Conservation (phyloP, 2,113 vertebrate genomes). For the Stomatorhinus ivindoensis region DNA sequence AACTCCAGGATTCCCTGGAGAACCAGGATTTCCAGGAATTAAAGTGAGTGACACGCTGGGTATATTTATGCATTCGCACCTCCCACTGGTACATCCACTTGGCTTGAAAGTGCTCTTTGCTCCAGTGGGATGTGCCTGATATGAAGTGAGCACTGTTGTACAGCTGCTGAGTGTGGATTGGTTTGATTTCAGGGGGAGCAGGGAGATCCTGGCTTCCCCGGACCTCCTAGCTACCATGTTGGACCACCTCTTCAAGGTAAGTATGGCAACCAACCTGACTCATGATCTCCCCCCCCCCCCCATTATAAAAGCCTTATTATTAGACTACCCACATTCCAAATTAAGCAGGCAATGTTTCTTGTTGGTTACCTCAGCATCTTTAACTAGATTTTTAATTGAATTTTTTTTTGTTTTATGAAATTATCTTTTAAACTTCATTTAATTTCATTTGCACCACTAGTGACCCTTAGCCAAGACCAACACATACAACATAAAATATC, state of each 20-base stretch:
- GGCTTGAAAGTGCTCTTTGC: neutral
- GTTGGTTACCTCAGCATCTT: neutral
- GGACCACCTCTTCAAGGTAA: conserved; percentile 4
- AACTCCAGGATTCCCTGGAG: conserved; percentile 56
- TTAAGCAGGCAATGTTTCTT: neutral
- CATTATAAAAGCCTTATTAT: neutral
- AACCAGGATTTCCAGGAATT: conserved; percentile 60
- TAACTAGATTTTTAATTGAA: neutral
- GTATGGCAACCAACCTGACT: neutral
- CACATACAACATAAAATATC: neutral
- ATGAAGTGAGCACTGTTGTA: neutral
- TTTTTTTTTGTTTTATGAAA: neutral
- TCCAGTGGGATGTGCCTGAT: neutral
- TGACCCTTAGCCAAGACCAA: neutral
- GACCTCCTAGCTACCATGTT: conserved; percentile 48
- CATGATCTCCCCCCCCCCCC: neutral
- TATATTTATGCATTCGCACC: neutral
- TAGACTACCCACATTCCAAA: neutral
- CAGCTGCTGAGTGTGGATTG: neutral
- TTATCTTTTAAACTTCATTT: neutral
- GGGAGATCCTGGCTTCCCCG: conserved; percentile 69
- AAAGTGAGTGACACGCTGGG: conserved; percentile 63
- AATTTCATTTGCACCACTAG: neutral
- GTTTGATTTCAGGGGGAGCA: conserved; percentile 68
- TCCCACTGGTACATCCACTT: neutral